phyloP scores from a whole-genome alignment of 2,113 vertebrate species.

The Boleophthalmus pectinirostris region DNA sequence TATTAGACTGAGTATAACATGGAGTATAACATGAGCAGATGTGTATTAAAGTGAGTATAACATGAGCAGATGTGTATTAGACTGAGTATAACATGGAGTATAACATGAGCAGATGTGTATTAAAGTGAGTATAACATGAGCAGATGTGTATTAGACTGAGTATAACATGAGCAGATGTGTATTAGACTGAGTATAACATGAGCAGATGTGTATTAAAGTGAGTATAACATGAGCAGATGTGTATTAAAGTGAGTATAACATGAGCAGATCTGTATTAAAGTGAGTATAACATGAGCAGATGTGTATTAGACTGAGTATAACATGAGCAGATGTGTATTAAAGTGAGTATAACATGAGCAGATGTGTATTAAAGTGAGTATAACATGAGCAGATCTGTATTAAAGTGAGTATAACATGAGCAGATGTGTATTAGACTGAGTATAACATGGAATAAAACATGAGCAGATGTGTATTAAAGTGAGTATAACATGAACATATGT shows the following conservation, averaged over 20 bases:
- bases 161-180: conserved; percentile 6
- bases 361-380: background rate
- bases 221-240: conserved; percentile 6
- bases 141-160: background rate
- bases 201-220: no score
- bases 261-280: no score
- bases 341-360: no score
- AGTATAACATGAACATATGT: no score
- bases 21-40: conserved; percentile 12
- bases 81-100: conserved; percentile 1
- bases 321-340: no score
- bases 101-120: conserved; percentile 12
- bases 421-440: background rate
- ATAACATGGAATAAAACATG: no score
- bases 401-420: no score
- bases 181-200: background rate
- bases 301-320: background rate
- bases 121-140: no score
- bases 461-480: background rate
- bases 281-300: conserved; percentile 12
- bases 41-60: no score
- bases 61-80: background rate
- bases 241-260: background rate
- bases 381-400: no score
- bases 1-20: background rate